These are phyloP conservation scores for Apotomis capreana DNA, from an alignment of 2,888 invertebrate species.

Conservation along the genomic window DNA sequence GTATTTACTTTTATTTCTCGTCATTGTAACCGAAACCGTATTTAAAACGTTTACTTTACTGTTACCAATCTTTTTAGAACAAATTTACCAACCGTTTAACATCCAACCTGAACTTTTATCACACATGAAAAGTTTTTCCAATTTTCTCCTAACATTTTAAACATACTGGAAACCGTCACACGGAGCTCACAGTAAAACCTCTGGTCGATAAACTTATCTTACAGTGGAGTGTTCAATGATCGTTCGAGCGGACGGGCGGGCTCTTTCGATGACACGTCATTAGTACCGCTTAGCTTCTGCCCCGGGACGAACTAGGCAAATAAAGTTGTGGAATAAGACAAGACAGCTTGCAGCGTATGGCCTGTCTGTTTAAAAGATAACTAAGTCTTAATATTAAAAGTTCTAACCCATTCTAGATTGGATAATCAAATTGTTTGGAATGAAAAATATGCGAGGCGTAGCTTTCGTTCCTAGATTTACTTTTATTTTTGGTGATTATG, in stretches of 20 bases:
- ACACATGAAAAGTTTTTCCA: constrained; percentile 29
- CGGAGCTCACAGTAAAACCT: constrained; percentile 47
- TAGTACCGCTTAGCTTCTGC: constrained; percentile 53
- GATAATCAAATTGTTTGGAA: too few species aligned
- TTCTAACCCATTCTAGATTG: too few species aligned
- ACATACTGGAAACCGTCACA: constrained; percentile 43
- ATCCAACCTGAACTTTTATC: constrained; percentile 15
- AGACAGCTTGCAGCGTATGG: constrained; percentile 26
- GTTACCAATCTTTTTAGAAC: not conserved
- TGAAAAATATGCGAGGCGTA: too few species aligned
- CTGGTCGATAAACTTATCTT: constrained; percentile 71
- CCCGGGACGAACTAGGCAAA: constrained; percentile 40
- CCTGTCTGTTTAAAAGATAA: not conserved
- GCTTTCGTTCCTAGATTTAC: too few species aligned
- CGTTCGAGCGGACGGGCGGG: constrained; percentile 61
- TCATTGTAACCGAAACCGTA: not conserved
- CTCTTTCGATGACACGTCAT: constrained; percentile 67
- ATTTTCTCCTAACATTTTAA: constrained; percentile 33
- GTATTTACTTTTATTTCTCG: not conserved
- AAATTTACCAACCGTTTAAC: constrained; percentile 11
- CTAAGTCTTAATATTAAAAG: not conserved
- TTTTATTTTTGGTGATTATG: too few species aligned
- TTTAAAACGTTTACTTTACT: not conserved
- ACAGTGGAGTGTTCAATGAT: constrained; percentile 66
- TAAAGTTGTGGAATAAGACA: constrained; percentile 33